phyloP scores from a whole-genome alignment of 2,113 vertebrate species.

The Sciurus niger region DNA sequence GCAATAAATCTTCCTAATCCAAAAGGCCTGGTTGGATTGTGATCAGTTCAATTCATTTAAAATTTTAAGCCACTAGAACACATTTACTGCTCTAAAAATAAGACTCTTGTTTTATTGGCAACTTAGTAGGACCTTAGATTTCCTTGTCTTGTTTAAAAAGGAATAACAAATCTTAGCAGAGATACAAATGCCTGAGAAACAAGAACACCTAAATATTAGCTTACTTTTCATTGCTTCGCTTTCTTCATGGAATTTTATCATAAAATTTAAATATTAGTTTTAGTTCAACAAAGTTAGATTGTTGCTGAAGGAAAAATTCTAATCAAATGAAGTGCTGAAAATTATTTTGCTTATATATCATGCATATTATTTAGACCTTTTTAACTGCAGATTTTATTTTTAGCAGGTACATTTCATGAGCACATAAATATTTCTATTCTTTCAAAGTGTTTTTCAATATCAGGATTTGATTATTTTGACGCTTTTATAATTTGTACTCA shows the following conservation, averaged over 20 bases:
- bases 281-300: background rate
- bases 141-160: background rate
- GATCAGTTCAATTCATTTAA: background rate
- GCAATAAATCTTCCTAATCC: background rate
- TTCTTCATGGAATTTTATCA: slow-evolving; percentile 31
- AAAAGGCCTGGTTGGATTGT: background rate
- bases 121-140: background rate
- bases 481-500: slow-evolving; percentile 10
- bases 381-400: slow-evolving; percentile 6
- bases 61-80: background rate
- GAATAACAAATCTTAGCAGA: background rate
- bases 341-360: slow-evolving; percentile 24
- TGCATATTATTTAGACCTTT: background rate
- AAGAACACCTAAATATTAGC: background rate
- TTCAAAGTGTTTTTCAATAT: slow-evolving; percentile 35
- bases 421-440: slow-evolving; percentile 3
- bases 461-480: slow-evolving; percentile 4
- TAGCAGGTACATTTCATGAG: slow-evolving; percentile 10
- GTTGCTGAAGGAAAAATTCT: slow-evolving; percentile 22
- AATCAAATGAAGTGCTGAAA: background rate
- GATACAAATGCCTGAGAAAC: background rate
- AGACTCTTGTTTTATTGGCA: background rate
- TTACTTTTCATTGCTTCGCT: background rate
- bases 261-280: slow-evolving; percentile 16
- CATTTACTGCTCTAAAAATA: slow-evolving; percentile 1